These are phyloP conservation scores for Clarias fuscus DNA, from an alignment of 2,797 vertebrate species.

Conservation along the genomic window DNA sequence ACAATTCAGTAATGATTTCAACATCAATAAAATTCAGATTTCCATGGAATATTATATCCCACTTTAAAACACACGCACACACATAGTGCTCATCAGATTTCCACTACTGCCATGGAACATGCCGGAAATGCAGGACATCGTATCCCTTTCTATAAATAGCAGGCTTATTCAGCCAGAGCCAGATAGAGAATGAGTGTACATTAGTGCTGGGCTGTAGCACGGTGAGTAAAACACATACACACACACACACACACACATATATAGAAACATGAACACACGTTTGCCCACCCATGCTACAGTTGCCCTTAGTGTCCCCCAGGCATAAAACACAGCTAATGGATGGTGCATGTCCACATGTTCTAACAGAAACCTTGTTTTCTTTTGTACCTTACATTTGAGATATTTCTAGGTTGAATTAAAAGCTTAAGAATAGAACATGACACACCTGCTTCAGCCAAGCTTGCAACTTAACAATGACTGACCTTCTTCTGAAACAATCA, in stretches of 20 bases:
- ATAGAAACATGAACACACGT: background rate
- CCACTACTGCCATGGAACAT: slow-evolving; percentile 61
- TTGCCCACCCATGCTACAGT: background rate
- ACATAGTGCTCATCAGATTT: slow-evolving; percentile 48
- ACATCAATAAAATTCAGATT: background rate
- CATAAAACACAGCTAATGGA: slow-evolving; percentile 27
- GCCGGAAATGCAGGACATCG: slow-evolving; percentile 64
- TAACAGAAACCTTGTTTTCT: background rate
- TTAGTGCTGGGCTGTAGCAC: slow-evolving; percentile 61
- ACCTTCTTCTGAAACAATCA: background rate
- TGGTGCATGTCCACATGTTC: background rate
- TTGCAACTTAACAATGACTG: background rate
- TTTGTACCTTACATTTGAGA: background rate
- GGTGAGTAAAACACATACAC: slow-evolving; percentile 23
- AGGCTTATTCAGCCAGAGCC: slow-evolving; percentile 64
- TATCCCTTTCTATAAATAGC: slow-evolving; percentile 71
- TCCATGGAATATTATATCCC: background rate
- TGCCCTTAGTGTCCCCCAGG: background rate
- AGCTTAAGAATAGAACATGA: background rate
- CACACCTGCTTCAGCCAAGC: background rate
- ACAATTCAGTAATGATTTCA: background rate
- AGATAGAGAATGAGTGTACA: slow-evolving; percentile 52
- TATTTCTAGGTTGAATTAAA: background rate
- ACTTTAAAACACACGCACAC: slow-evolving; percentile 1
- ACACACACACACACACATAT: background rate